Evolutionary conservation across 2,888 invertebrate genomes (phyloP).

Genomic region (Acleris laterana): DNA sequence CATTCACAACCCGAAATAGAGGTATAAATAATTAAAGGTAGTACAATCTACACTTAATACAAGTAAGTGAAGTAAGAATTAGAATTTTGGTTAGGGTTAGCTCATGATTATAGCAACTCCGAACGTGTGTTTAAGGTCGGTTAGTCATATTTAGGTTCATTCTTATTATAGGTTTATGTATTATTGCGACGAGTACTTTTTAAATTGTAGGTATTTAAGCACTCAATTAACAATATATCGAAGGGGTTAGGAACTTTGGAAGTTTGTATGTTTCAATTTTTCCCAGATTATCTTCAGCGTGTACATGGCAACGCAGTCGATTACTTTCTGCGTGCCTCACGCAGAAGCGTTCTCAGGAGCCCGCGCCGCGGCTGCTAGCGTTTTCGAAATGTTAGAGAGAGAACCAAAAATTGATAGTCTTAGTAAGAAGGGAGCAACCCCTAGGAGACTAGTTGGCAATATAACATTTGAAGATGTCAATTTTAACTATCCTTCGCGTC

Average conservation of each 20-base stretch:
- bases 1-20: too few relatives aligned
- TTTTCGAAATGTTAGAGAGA: constrained; percentile 89
- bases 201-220: too few relatives aligned
- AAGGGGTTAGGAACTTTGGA: too few relatives aligned
- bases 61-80: too few relatives aligned
- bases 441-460: constrained; percentile 85
- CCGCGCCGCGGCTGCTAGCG: constrained; percentile 88
- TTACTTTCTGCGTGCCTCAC: constrained; percentile 90
- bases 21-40: too few relatives aligned
- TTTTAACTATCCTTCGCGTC: constrained; percentile 92
- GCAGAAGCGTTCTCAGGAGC: constrained; percentile 90
- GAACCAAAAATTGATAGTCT: constrained; percentile 88
- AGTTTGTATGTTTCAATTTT: background rate
- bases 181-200: too few relatives aligned
- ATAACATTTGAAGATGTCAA: constrained; percentile 88
- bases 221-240: background rate
- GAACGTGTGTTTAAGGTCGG: too few relatives aligned
- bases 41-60: too few relatives aligned
- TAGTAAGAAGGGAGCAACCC: constrained; percentile 84
- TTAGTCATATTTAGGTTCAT: too few relatives aligned
- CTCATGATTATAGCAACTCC: too few relatives aligned
- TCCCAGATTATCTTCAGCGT: constrained; percentile 88
- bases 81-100: too few relatives aligned
- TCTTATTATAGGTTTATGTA: too few relatives aligned
- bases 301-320: constrained; percentile 90